phyloP scores from a whole-genome alignment of 2,888 invertebrate species.

The Clitarchus hookeri region DNA sequence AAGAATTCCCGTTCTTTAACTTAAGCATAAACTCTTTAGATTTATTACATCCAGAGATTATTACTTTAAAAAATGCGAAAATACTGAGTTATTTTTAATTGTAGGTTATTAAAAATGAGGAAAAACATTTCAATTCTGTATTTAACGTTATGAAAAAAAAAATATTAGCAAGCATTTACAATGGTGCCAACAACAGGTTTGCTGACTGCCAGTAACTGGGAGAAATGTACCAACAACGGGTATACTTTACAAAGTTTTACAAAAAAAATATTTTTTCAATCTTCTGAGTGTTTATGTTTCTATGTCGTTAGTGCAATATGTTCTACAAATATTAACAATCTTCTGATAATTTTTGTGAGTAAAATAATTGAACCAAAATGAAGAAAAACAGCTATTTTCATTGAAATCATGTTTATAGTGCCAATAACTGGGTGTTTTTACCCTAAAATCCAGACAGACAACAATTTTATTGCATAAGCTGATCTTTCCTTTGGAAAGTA shows the following conservation, averaged over 20 bases:
- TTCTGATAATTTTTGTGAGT: neutral
- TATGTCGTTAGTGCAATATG: neutral
- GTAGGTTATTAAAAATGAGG: neutral
- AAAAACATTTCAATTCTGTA: neutral
- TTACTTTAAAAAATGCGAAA: neutral
- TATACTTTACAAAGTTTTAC: neutral
- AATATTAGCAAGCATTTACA: neutral
- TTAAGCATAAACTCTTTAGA: neutral
- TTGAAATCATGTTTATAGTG: neutral
- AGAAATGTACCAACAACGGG: neutral
- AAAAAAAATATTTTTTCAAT: neutral
- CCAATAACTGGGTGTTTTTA: constrained; percentile 10
- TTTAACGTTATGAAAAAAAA: neutral
- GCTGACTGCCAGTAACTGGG: constrained; percentile 1
- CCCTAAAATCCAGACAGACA: no score
- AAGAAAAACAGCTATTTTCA: neutral
- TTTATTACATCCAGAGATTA: neutral
- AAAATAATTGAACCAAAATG: neutral
- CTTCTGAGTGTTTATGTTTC: no score
- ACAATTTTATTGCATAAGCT: no score
- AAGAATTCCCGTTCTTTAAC: neutral
- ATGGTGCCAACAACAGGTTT: neutral
- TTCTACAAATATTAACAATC: neutral
- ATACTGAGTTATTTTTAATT: neutral
- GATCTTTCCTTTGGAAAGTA: no score